phyloP scores from a whole-genome alignment of 2,888 invertebrate species.

The Heterodera filipjevi region DNA sequence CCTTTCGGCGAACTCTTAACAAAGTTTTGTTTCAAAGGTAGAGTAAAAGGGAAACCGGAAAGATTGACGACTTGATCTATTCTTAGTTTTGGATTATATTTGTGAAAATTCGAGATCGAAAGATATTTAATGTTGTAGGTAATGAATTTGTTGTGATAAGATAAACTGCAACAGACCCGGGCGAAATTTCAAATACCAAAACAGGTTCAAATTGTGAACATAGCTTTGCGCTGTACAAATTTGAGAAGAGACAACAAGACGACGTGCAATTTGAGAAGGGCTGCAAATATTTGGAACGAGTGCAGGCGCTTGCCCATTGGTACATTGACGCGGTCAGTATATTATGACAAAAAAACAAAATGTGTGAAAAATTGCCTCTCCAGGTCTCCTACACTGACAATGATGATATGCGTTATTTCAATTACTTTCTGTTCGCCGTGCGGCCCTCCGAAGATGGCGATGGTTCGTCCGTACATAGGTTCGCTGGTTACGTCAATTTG shows the following conservation, averaged over 20 bases:
- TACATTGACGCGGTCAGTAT: slow-evolving; percentile 87
- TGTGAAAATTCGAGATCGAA: too few species aligned
- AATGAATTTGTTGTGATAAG: too few species aligned
- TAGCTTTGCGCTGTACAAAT: slow-evolving; percentile 22
- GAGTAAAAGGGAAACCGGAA: background rate
- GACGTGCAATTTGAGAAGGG: slow-evolving; percentile 17
- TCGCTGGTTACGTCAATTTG: slow-evolving; percentile 85
- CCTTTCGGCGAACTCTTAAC: slow-evolving; percentile 78
- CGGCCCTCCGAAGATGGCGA: background rate
- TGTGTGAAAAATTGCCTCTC: background rate
- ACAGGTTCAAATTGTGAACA: slow-evolving; percentile 12
- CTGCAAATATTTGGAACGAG: slow-evolving; percentile 73
- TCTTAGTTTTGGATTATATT: too few species aligned
- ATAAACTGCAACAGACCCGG: too few species aligned
- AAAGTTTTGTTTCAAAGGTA: slow-evolving; percentile 43
- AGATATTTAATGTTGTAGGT: too few species aligned
- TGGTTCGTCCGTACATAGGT: slow-evolving; percentile 69
- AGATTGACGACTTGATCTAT: background rate
- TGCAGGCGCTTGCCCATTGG: slow-evolving; percentile 83
- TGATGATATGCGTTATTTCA: slow-evolving; percentile 86
- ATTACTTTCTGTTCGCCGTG: slow-evolving; percentile 56
- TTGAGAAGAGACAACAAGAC: slow-evolving; percentile 6
- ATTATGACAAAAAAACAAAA: background rate
- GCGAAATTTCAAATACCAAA: slow-evolving; percentile 21
- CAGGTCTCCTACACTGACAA: slow-evolving; percentile 79